Evolutionary conservation across 2,797 vertebrate species (phyloP).

Genomic region (Ispidina picta): DNA sequence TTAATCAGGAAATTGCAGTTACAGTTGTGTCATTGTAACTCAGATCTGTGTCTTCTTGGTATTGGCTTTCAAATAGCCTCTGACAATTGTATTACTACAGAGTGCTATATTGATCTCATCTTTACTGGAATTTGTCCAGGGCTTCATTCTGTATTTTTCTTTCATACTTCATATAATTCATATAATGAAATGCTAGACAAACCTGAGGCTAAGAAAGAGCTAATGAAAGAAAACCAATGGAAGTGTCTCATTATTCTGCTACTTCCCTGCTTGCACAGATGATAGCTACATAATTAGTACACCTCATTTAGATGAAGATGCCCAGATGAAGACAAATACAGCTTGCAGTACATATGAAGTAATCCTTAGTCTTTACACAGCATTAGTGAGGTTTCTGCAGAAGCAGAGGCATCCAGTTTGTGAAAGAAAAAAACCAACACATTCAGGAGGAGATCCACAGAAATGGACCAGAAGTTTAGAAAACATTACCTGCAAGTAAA

Average conservation of each 20-base stretch:
- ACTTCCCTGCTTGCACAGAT: background rate
- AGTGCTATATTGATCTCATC: background rate
- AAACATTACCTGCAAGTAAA: background rate
- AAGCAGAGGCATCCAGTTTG: background rate
- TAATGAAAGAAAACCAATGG: background rate
- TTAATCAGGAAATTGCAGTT: background rate
- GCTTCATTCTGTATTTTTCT: background rate
- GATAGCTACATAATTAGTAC: background rate
- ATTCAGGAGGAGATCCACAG: background rate
- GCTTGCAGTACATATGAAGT: background rate
- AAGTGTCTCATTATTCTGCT: background rate
- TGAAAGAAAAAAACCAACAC: background rate
- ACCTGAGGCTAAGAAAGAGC: background rate
- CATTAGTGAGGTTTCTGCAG: background rate
- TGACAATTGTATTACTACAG: background rate
- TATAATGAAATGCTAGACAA: background rate
- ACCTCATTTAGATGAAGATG: background rate
- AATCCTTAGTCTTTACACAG: background rate
- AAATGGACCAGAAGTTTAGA: background rate
- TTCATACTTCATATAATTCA: slow-evolving; percentile 1
- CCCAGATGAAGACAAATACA: background rate
- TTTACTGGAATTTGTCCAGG: background rate
- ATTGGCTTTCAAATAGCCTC: background rate
- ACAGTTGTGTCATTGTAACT: background rate
- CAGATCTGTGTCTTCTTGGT: background rate